Evolutionary conservation across 2,797 vertebrate genomes (phyloP), one percentile per base, ranked within the genome.

Genomic region (Hyperoplus immaculatus): DNA sequence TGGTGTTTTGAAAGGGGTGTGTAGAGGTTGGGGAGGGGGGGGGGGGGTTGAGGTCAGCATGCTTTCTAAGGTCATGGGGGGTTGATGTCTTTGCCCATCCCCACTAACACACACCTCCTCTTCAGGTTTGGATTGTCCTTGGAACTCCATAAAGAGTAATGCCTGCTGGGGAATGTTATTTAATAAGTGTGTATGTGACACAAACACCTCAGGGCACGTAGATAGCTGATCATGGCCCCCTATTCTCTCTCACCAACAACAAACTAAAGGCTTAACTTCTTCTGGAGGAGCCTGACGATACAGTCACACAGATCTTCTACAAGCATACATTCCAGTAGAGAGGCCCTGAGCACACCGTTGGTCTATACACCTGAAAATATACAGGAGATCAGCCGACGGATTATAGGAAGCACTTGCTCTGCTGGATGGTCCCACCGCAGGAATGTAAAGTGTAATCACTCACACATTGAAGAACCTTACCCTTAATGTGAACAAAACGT

Each of bases 401-500:
- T 64, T 78, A 50, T 4, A 66, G 72, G 55, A 62, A 75, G 83
- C 85, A 76, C 90, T 90, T 84, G 84, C 77, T 81, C 75, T 72
- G 57, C 1, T 69, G 84, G 81, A 87, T 76, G 83, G 87, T 87
- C 84, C 78, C 29, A 12, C 92, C 88, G 5, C 89, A 93, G 82
- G 87, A 92, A 93, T 90, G 85, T 65, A 80, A 82, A 79, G 70
- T 80, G 78, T 91, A 92, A 92, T 92, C 78, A 86, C 72, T 82
- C 77, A 67, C 90, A 93, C 86, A 61, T 91, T 80, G 75, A 86
- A 83, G 53, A 78, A 79, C 63, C 81, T 74, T 80, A 75, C 85
- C 85, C 85, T 88, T 84, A 64, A 87, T 82, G 92, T 91, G 76
- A 87, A 84, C 72, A 78, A 86, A 91, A 90, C 42, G 55, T 55